Percentiles rank a stretch among this genome's conserved stretches.
These are phyloP conservation scores for Crotalus adamanteus DNA, from an alignment of 2,797 vertebrate species.

Conservation along the genomic window DNA sequence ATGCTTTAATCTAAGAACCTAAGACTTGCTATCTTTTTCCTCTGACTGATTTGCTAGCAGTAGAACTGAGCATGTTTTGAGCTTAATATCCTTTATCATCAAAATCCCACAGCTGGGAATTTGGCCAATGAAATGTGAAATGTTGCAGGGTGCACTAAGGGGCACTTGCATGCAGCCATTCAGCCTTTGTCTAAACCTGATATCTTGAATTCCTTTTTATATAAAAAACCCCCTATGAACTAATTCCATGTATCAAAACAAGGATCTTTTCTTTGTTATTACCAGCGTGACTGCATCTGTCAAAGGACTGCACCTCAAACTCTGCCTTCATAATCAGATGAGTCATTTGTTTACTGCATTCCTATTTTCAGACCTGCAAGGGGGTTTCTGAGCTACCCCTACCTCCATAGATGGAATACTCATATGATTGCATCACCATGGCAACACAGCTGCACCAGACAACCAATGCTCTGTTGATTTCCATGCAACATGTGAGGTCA, in stretches of 20 bases:
- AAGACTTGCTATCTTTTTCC: background rate
- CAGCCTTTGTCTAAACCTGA: conserved; percentile 12
- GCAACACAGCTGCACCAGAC: conserved; percentile 62
- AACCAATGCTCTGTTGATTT: conserved; percentile 58
- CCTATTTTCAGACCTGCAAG: conserved; percentile 45
- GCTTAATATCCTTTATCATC: background rate
- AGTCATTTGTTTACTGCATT: conserved; percentile 54
- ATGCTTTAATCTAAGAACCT: background rate
- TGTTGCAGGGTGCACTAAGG: background rate
- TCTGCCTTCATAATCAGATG: conserved; percentile 42
- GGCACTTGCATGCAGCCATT: conserved; percentile 8
- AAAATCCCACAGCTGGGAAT: conserved; percentile 19
- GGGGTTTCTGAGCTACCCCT: conserved; percentile 57
- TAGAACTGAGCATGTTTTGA: conserved; percentile 18
- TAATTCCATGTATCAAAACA: conserved; percentile 11
- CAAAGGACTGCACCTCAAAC: conserved; percentile 44
- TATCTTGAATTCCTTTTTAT: background rate
- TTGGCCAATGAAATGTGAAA: conserved; percentile 39
- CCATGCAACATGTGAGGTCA: conserved; percentile 54
- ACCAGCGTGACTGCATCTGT: background rate
- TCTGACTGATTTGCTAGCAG: conserved; percentile 8
- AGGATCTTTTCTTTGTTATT: background rate
- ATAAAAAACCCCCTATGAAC: background rate
- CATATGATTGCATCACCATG: conserved; percentile 64
- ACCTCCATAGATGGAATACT: conserved; percentile 66